phyloP scores from a whole-genome alignment of 2,888 invertebrate genomes.

The Scaeva pyrastri region DNA sequence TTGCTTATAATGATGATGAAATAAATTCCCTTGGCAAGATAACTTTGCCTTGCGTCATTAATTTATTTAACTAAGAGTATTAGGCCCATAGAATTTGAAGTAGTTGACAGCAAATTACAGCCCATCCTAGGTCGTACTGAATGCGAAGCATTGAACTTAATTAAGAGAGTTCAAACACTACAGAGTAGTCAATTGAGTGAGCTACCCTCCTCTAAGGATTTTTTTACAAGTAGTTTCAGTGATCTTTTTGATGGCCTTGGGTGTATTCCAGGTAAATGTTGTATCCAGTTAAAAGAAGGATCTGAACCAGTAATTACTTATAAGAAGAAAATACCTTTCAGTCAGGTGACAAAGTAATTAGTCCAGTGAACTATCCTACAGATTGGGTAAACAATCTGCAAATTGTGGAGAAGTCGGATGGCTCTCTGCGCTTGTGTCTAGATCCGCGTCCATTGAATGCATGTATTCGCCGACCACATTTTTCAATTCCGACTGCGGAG shows the following conservation, averaged over 20 bases:
- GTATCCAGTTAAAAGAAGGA: slow-evolving; percentile 67
- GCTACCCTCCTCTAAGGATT: slow-evolving; percentile 15
- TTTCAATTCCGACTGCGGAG: slow-evolving; percentile 77
- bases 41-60: slow-evolving; percentile 44
- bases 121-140: slow-evolving; percentile 53
- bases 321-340: slow-evolving; percentile 73
- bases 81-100: slow-evolving; percentile 33
- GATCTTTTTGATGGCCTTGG: slow-evolving; percentile 47
- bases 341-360: slow-evolving; percentile 62
- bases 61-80: slow-evolving; percentile 26
- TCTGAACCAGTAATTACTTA: slow-evolving; percentile 71
- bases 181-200: slow-evolving; percentile 50
- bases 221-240: slow-evolving; percentile 18
- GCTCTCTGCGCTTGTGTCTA: slow-evolving; percentile 65
- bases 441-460: slow-evolving; percentile 76
- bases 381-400: slow-evolving; percentile 70
- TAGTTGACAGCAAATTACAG: slow-evolving; percentile 46
- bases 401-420: slow-evolving; percentile 69
- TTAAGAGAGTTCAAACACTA: slow-evolving; percentile 30
- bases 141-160: slow-evolving; percentile 37
- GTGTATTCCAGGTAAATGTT: slow-evolving; percentile 55
- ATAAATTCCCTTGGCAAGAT: slow-evolving; percentile 47
- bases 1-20: slow-evolving; percentile 53
- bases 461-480: slow-evolving; percentile 77
- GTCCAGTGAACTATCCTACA: slow-evolving; percentile 62